Percentiles rank a stretch among this genome's conserved stretches.
Conservation (phyloP, 2,797 vertebrate species). For the Gephyroberyx darwinii region DNA sequence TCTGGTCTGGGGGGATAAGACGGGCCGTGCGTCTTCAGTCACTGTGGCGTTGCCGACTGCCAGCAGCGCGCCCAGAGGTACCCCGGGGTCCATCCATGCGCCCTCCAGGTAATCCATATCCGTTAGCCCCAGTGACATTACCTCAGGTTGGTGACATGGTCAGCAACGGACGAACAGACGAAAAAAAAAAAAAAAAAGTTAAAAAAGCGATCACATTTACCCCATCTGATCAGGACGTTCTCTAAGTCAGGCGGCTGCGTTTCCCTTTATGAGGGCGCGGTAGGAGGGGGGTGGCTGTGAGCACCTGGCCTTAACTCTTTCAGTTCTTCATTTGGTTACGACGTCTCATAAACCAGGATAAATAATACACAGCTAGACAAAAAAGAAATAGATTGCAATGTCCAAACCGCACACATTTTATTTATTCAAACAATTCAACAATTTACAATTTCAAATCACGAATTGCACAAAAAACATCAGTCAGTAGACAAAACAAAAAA, state of each 20-base stretch:
- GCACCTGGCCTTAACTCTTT: constrained; percentile 49
- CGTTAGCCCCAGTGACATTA: not conserved
- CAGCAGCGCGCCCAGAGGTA: constrained; percentile 19
- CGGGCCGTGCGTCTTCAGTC: not conserved
- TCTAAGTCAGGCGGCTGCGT: constrained; percentile 51
- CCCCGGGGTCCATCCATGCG: constrained; percentile 38
- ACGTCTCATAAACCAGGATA: not conserved
- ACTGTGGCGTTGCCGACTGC: constrained; percentile 56
- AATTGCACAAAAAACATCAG: constrained; percentile 18
- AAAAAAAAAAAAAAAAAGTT: constrained; percentile 6
- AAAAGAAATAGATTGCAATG: not conserved
- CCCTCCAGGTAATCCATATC: constrained; percentile 65
- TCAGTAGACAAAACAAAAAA: not conserved
- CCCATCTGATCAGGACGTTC: constrained; percentile 28
- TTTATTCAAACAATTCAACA: constrained; percentile 28
- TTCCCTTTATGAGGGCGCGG: not conserved
- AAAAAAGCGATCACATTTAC: not conserved
- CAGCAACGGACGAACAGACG: not conserved
- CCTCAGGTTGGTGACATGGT: constrained; percentile 27
- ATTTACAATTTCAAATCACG: constrained; percentile 11
- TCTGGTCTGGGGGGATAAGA: constrained; percentile 44
- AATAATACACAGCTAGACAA: not conserved
- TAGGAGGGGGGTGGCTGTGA: not conserved
- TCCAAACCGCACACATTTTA: not conserved
- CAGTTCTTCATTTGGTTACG: not conserved